Evolutionary conservation across 2,113 vertebrate genomes (phyloP).

Genomic region (Clarias gariepinus): DNA sequence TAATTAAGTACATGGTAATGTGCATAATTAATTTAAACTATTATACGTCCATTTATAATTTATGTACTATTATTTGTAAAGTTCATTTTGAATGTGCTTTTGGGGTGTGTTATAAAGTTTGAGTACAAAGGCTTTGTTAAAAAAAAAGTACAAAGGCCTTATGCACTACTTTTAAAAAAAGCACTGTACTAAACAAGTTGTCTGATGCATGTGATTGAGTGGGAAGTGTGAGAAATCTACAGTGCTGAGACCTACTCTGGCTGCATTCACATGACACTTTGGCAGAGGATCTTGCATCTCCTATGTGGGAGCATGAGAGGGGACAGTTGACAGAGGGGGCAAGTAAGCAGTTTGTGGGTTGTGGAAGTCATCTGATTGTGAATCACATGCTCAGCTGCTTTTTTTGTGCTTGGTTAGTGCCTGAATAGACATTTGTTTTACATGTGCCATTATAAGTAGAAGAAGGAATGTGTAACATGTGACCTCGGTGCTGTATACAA

Average conservation of each 20-base stretch:
- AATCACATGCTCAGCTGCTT: slow-evolving; percentile 79
- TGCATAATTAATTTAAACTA: neutral
- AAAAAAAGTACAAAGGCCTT: too few species aligned
- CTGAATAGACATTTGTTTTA: slow-evolving; percentile 49
- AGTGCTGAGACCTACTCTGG: neutral
- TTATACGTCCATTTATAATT: neutral
- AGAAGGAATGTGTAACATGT: neutral
- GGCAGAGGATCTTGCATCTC: neutral
- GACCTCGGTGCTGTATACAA: neutral
- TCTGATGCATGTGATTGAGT: neutral
- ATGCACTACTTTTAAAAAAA: neutral
- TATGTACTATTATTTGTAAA: neutral
- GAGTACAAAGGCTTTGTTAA: neutral
- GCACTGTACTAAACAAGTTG: neutral
- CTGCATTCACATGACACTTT: slow-evolving; percentile 5
- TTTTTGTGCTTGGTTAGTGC: slow-evolving; percentile 63
- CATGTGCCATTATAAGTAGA: neutral
- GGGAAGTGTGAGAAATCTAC: neutral
- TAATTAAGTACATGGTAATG: neutral
- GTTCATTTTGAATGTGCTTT: neutral
- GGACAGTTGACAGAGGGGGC: neutral
- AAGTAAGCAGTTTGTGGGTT: slow-evolving; percentile 64
- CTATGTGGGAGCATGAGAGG: neutral
- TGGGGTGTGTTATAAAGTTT: neutral
- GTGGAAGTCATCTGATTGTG: slow-evolving; percentile 82